Evolutionary conservation across 2,888 invertebrate species (phyloP), one percentile per base, ranked within the genome.

Genomic region (Cephus spinipes): DNA sequence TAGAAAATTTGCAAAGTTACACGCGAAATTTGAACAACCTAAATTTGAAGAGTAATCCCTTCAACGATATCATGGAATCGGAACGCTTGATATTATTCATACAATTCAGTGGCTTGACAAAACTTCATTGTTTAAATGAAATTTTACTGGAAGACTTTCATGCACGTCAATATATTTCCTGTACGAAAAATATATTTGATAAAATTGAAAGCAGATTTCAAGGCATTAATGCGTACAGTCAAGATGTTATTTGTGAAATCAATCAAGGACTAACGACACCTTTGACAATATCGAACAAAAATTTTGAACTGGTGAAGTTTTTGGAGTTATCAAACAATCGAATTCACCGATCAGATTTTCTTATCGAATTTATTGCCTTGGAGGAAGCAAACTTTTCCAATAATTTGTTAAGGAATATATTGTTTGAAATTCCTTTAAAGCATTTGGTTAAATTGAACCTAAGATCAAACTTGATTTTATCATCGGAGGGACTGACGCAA

Each of bases 21-120:
- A 69, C 36, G 3, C 81, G 80, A 1, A 84, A 83, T 34, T 73
- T 85, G 36, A 36, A 11, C 11, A 79, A 73, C 6, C 73, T 85
- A 33, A 84, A 80, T 35, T 74, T 83, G 33, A 68, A 33, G 35
- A 83, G 79, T 31, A 85, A 85, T 83, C 81, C 79, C 32, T 83
- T 84, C 1, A 33, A 73, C 34, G 84, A 84, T 68, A 68, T 83
- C 30, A 68, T 71, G 32, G 73, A 84, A 32, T 69, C 77, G 11
- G 36, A 78, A 33, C 71, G 31, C 6, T 12, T 71, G 31, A 71
- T 71, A 71, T 71, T 31, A 31, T 33, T 30, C 55, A 9, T 55
- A 55, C 55, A 55, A 55, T 55, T 23, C 2, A 55, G 55, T 55
- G 55, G 23, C 55, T 55, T 55, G 55, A 55, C 55, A 9, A 23